phyloP scores from a whole-genome alignment of 2,888 invertebrate species.

The Globia sparganii region DNA sequence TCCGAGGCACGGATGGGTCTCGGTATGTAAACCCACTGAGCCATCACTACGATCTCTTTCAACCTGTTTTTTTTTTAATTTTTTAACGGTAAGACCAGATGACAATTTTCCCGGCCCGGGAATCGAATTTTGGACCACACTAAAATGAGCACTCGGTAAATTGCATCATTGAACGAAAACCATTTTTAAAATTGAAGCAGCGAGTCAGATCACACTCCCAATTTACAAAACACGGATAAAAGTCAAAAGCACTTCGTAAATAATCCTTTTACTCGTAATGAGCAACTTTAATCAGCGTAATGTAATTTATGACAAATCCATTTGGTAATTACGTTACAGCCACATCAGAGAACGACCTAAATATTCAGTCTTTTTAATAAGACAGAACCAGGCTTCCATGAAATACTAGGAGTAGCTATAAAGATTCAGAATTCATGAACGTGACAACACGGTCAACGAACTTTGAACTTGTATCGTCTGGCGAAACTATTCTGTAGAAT shows the following conservation, averaged over 20 bases:
- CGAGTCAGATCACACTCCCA: slow-evolving; percentile 24
- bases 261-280: slow-evolving; percentile 52
- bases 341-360: slow-evolving; percentile 44
- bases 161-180: not conserved
- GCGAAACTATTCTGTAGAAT: slow-evolving; percentile 19
- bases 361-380: slow-evolving; percentile 52
- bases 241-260: slow-evolving; percentile 39
- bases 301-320: slow-evolving; percentile 65
- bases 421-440: slow-evolving; percentile 49
- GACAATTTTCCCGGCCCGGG: not conserved
- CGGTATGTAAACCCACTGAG: too few species aligned
- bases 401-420: slow-evolving; percentile 23
- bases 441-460: slow-evolving; percentile 28
- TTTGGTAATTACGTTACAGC: slow-evolving; percentile 64
- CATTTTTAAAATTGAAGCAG: slow-evolving; percentile 23
- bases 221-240: slow-evolving; percentile 42
- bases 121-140: not conserved
- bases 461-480: slow-evolving; percentile 44
- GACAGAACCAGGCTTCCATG: slow-evolving; percentile 36
- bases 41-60: not conserved
- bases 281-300: slow-evolving; percentile 64
- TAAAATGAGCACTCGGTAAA: slow-evolving; percentile 8
- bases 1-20: too few species aligned
- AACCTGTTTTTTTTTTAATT: not conserved
- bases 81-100: not conserved